Percentiles rank a stretch among this genome's conserved stretches.
phyloP scores from a whole-genome alignment of 92 coral and sea anemone species.

The Parazoanthus atlanticus region DNA sequence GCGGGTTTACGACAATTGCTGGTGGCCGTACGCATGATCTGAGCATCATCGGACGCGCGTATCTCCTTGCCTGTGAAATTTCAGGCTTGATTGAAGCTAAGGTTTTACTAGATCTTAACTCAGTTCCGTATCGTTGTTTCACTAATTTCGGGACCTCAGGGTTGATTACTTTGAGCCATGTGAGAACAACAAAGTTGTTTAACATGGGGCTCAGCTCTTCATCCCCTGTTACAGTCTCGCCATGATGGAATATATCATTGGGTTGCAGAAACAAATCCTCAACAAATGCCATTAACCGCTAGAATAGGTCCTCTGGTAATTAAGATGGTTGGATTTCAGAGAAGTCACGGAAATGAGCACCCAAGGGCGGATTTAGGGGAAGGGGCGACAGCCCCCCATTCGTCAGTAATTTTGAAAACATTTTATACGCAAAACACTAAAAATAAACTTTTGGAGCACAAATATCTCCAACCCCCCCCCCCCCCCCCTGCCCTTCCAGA shows the following conservation, averaged over 20 bases:
- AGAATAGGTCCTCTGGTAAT: too few species aligned
- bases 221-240: slow-evolving; percentile 58
- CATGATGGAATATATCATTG: slow-evolving; percentile 71
- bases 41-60: slow-evolving; percentile 59
- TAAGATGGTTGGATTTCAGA: too few species aligned
- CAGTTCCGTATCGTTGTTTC: slow-evolving; percentile 72
- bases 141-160: slow-evolving; percentile 62
- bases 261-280: slow-evolving; percentile 61
- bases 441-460: too few species aligned
- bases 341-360: too few species aligned
- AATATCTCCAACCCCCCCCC: too few species aligned
- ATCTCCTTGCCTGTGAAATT: slow-evolving; percentile 73
- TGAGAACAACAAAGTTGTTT: slow-evolving; percentile 63
- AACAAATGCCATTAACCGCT: slow-evolving; percentile 49
- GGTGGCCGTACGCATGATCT: slow-evolving; percentile 59
- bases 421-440: too few species aligned
- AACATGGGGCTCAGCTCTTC: slow-evolving; percentile 70
- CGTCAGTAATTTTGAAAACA: too few species aligned
- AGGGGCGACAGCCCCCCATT: too few species aligned
- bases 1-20: slow-evolving; percentile 35
- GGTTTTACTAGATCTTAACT: slow-evolving; percentile 63
- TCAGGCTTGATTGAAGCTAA: slow-evolving; percentile 66
- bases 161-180: slow-evolving; percentile 62
- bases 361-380: too few species aligned
- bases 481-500: too few species aligned